These are phyloP conservation scores for Samia ricini DNA, from an alignment of 1,140 invertebrate genomes.

Conservation along the genomic window DNA sequence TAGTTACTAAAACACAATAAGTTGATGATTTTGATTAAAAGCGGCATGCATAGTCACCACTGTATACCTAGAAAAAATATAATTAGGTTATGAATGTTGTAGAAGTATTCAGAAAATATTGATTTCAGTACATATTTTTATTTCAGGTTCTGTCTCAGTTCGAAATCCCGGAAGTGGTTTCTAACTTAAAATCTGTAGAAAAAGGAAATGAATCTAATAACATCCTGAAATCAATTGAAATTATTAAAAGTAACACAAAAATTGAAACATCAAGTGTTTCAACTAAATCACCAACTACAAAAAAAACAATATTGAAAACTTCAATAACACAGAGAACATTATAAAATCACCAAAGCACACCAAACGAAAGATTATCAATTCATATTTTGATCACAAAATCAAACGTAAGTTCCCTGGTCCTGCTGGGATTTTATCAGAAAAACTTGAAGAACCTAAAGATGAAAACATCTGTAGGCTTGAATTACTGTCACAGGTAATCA, in stretches of 20 bases:
- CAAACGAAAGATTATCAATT: slow-evolving; percentile 62
- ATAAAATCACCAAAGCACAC: slow-evolving; percentile 42
- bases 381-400: slow-evolving; percentile 58
- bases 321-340: slow-evolving; percentile 12
- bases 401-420: slow-evolving; percentile 70
- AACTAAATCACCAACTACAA: not conserved
- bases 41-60: not conserved
- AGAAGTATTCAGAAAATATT: not conserved
- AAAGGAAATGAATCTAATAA: slow-evolving; percentile 3
- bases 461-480: slow-evolving; percentile 53
- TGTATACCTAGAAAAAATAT: not conserved
- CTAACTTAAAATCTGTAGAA: slow-evolving; percentile 5
- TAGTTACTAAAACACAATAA: too few species aligned
- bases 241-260: not conserved
- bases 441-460: slow-evolving; percentile 47
- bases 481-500: slow-evolving; percentile 58
- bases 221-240: not conserved
- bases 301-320: not conserved
- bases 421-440: slow-evolving; percentile 54
- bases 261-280: not conserved
- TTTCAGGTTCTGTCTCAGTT: slow-evolving; percentile 62
- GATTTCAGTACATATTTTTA: not conserved
- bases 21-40: not conserved
- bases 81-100: not conserved
- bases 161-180: slow-evolving; percentile 43